phyloP scores from a whole-genome alignment of 2,888 invertebrate genomes.

The Labia minor region DNA sequence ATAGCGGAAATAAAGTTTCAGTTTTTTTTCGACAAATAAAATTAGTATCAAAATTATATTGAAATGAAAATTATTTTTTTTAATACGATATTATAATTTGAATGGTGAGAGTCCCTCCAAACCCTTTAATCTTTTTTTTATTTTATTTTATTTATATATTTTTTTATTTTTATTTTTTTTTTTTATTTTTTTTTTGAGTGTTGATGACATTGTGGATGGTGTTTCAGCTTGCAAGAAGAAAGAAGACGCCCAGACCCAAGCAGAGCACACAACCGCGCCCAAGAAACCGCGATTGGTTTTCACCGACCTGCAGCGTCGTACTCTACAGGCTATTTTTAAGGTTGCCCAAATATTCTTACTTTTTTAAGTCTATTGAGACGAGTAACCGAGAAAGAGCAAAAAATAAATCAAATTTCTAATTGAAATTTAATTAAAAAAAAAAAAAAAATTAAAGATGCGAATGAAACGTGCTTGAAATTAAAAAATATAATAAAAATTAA shows the following conservation, averaged over 20 bases:
- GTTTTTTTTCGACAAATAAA: no score
- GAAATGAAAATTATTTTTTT: no score
- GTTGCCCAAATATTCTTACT: constrained; percentile 38
- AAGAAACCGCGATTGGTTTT: constrained; percentile 99
- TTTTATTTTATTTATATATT: no score
- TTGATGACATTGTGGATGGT: constrained; percentile 23
- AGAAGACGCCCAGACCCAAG: constrained; percentile 71
- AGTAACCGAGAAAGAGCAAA: background rate
- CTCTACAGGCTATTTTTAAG: constrained; percentile 99
- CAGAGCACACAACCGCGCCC: constrained; percentile 68
- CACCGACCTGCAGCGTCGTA: constrained; percentile 99
- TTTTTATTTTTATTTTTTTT: background rate
- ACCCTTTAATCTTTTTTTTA: no score
- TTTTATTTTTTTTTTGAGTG: background rate
- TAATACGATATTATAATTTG: no score
- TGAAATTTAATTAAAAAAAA: no score
- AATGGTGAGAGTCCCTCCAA: no score
- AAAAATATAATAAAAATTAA: background rate
- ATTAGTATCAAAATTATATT: no score
- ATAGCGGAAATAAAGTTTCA: no score
- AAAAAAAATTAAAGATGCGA: no score
- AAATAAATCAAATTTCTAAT: no score
- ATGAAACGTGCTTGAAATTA: background rate
- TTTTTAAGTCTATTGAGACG: constrained; percentile 6
- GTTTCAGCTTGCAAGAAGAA: constrained; percentile 85